These are phyloP conservation scores for Caenorhabditis remanei DNA, from an alignment of 1,140 invertebrate species.

Conservation along the genomic window DNA sequence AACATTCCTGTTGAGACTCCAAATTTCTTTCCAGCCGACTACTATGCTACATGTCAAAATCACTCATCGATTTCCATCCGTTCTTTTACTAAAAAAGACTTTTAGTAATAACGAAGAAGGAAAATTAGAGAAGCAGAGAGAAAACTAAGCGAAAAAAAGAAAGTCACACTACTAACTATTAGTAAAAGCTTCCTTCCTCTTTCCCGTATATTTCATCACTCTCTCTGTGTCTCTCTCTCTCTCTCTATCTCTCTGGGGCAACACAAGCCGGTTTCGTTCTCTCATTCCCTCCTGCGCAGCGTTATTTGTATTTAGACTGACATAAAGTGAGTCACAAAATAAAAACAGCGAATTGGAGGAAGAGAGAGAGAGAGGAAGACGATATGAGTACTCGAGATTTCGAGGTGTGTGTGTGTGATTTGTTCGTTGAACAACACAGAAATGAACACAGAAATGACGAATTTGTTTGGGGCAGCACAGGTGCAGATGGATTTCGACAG, in stretches of 20 bases:
- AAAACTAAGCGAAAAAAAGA: neutral
- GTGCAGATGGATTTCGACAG: too few relatives aligned
- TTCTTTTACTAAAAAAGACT: too few relatives aligned
- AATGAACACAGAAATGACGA: neutral
- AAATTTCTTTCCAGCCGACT: too few relatives aligned
- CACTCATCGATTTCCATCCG: neutral
- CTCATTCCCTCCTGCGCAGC: too few relatives aligned
- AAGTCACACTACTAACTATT: constrained; percentile 24
- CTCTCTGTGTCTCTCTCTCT: neutral
- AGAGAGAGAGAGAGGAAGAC: neutral
- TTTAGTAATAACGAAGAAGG: too few relatives aligned
- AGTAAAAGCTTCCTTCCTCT: neutral
- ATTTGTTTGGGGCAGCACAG: too few relatives aligned
- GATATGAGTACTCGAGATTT: constrained; percentile 17
- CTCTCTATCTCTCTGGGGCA: neutral
- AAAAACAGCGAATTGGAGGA: neutral
- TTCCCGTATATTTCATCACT: constrained; percentile 19
- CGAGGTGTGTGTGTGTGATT: neutral
- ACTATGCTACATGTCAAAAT: neutral
- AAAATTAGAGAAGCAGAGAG: neutral
- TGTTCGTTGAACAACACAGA: neutral
- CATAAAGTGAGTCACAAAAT: neutral
- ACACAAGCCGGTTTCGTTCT: neutral
- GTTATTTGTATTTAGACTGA: neutral
- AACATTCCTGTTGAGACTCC: too few relatives aligned